Percentiles rank a stretch among this genome's conserved stretches.
phyloP scores from a whole-genome alignment of 2,888 invertebrate species.

The Coenonympha arcania region DNA sequence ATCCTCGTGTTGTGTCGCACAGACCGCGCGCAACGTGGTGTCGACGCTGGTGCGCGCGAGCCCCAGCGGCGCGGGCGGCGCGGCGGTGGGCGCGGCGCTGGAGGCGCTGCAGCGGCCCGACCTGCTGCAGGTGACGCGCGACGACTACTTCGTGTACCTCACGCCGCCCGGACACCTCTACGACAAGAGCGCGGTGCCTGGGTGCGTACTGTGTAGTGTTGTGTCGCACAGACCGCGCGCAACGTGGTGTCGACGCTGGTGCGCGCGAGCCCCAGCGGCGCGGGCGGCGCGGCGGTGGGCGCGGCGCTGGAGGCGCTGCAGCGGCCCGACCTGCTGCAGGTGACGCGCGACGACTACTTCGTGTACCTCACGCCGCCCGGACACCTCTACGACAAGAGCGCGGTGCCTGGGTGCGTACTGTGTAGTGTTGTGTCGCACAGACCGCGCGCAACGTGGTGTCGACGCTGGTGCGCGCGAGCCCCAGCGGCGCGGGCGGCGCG shows the following conservation, averaged over 20 bases:
- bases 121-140: conserved; percentile 81
- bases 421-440: conserved; percentile 36
- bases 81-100: conserved; percentile 76
- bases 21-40: conserved; percentile 81
- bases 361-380: conserved; percentile 85
- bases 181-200: conserved; percentile 81
- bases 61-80: conserved; percentile 77
- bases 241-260: conserved; percentile 83
- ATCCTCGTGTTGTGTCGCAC: conserved; percentile 15
- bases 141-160: conserved; percentile 72
- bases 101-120: conserved; percentile 76
- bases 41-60: conserved; percentile 78
- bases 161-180: conserved; percentile 93
- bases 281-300: conserved; percentile 77
- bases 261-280: conserved; percentile 75
- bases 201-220: conserved; percentile 44
- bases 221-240: conserved; percentile 69
- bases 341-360: conserved; percentile 79
- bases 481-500: conserved; percentile 76
- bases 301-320: conserved; percentile 76
- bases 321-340: conserved; percentile 78
- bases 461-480: conserved; percentile 78
- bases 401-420: conserved; percentile 60
- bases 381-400: conserved; percentile 90
- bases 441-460: conserved; percentile 82